Conservation (phyloP, 2,113 vertebrate genomes). For the Solenodon paradoxus region DNA sequence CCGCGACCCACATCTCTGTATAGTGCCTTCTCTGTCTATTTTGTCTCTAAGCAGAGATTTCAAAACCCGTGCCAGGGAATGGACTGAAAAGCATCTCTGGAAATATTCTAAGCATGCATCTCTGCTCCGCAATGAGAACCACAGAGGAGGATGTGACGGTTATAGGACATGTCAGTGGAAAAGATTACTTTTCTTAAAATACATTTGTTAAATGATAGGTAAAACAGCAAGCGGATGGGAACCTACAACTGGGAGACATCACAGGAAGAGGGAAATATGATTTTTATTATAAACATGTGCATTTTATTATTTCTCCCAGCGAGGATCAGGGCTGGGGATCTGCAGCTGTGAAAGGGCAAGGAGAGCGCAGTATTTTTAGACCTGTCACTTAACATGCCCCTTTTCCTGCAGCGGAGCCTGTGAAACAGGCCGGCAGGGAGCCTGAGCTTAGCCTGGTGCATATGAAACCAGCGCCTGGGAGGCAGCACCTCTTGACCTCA, state of each 20-base stretch:
- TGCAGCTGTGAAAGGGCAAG: conserved; percentile 74
- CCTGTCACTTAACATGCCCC: conserved; percentile 76
- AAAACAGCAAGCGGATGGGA: conserved; percentile 78
- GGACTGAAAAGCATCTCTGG: conserved; percentile 63
- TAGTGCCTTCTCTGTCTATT: not conserved
- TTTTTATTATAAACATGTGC: conserved; percentile 80
- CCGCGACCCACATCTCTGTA: not conserved
- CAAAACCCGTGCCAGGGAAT: conserved; percentile 64
- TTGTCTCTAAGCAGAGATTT: conserved; percentile 39
- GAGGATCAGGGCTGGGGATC: conserved; percentile 65
- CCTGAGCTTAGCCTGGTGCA: not conserved
- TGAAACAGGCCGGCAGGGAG: conserved; percentile 63
- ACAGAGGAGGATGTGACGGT: conserved; percentile 70
- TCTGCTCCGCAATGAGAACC: conserved; percentile 69
- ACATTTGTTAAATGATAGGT: conserved; percentile 80
- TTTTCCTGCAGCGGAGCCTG: conserved; percentile 48
- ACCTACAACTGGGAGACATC: conserved; percentile 77
- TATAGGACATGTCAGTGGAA: conserved; percentile 76
- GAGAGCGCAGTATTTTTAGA: conserved; percentile 72
- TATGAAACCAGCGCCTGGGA: conserved; percentile 24
- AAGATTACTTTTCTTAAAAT: conserved; percentile 78
- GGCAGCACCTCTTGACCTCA: not conserved
- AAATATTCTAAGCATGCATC: conserved; percentile 71
- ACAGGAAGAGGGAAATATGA: conserved; percentile 77
- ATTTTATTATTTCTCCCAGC: conserved; percentile 73